These are phyloP conservation scores for Psittacus erithacus DNA, from an alignment of 2,113 vertebrate species.

Conservation along the genomic window DNA sequence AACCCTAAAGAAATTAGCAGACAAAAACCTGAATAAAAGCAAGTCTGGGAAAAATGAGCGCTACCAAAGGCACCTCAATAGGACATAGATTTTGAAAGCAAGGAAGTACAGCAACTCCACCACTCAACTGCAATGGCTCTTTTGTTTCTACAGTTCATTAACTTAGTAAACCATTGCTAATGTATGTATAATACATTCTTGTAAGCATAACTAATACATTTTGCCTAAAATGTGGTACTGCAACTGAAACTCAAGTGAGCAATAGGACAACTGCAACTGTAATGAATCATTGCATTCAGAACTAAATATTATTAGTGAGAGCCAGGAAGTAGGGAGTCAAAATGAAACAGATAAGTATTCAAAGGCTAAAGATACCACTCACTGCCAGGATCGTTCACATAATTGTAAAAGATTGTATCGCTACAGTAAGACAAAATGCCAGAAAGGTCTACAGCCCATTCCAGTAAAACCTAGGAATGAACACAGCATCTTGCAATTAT, in stretches of 20 bases:
- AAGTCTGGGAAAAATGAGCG: background rate
- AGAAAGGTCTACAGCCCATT: background rate
- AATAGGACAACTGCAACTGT: slow-evolving; percentile 8
- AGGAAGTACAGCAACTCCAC: background rate
- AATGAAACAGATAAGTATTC: slow-evolving; percentile 26
- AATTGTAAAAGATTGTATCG: background rate
- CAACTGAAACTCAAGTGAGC: slow-evolving; percentile 53
- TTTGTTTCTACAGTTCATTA: slow-evolving; percentile 70
- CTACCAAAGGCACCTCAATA: background rate
- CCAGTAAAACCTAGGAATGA: background rate
- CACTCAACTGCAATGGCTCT: background rate
- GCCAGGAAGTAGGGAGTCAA: background rate
- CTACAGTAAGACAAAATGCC: background rate
- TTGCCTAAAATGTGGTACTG: slow-evolving; percentile 63
- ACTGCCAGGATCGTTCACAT: background rate
- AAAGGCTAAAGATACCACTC: background rate
- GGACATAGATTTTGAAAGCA: background rate
- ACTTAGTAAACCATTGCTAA: slow-evolving; percentile 70
- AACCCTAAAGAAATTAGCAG: slow-evolving; percentile 3
- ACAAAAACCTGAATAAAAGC: slow-evolving; percentile 10
- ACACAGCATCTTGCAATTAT: background rate
- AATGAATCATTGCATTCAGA: slow-evolving; percentile 17
- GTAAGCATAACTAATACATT: slow-evolving; percentile 68
- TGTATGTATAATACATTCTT: slow-evolving; percentile 56
- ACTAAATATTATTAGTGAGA: background rate